phyloP scores from a whole-genome alignment of 2,797 vertebrate species.

The Pelochelys cantorii region DNA sequence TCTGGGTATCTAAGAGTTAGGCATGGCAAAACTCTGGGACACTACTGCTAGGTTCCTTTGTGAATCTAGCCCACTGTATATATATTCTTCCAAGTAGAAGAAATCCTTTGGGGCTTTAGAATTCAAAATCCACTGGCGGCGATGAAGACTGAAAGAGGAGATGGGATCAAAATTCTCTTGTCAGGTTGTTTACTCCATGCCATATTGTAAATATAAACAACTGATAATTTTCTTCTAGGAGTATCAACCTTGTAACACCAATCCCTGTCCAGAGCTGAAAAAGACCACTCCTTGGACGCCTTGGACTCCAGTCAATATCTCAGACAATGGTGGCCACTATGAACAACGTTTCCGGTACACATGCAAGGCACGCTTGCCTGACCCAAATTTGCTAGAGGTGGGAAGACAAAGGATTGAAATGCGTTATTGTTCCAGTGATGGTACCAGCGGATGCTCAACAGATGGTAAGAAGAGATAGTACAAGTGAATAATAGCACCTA shows the following conservation, averaged over 20 bases:
- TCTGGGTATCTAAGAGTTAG: neutral
- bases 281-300: constrained; percentile 98
- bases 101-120: neutral
- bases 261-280: constrained; percentile 93
- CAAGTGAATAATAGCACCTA: rapidly evolving
- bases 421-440: constrained; percentile 97
- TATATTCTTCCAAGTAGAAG: neutral
- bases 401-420: constrained; percentile 97
- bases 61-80: neutral
- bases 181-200: neutral
- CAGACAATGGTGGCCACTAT: constrained; percentile 95
- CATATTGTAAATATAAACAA: neutral
- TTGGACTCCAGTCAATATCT: constrained; percentile 97
- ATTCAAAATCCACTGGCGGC: neutral
- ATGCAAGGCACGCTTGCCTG: constrained; percentile 93
- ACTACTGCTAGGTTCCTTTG: neutral
- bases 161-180: neutral
- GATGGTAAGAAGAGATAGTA: constrained; percentile 86
- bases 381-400: constrained; percentile 91
- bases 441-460: constrained; percentile 93
- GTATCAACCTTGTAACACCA: constrained; percentile 94
- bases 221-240: constrained; percentile 81
- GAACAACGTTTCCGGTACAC: constrained; percentile 98
- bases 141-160: neutral
- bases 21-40: neutral